A percentile compares a stretch with the other conserved stretches of the same genome.
phyloP scores from a whole-genome alignment of 2,797 vertebrate species.

The Capromys pilorides region DNA sequence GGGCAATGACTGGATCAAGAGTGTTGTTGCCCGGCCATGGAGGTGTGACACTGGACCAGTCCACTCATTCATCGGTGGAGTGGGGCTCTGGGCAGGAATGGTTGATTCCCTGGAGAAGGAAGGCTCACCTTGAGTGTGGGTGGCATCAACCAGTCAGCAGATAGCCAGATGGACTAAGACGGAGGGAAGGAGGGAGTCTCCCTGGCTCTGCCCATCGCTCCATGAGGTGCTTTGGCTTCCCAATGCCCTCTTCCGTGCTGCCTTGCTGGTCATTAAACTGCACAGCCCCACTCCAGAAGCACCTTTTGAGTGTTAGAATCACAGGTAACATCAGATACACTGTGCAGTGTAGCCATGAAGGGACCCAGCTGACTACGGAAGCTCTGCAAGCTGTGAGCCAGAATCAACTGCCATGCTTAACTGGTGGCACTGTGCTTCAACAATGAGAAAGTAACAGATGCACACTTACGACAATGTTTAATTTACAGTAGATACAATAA shows the following conservation, averaged over 20 bases:
- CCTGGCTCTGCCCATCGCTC: not conserved
- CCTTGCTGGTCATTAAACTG: not conserved
- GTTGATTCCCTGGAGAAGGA: not conserved
- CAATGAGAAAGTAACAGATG: not conserved
- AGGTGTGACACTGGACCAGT: not conserved
- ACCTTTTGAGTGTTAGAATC: no score
- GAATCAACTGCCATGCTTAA: not conserved
- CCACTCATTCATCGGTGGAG: not conserved
- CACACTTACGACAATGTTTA: not conserved
- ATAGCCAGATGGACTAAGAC: not conserved
- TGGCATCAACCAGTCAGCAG: not conserved
- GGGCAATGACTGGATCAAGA: not conserved
- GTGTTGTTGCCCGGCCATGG: not conserved
- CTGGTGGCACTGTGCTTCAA: not conserved
- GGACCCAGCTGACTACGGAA: not conserved
- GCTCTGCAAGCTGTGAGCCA: not conserved
- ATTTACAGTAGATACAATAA: not conserved
- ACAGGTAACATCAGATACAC: no score
- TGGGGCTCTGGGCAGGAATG: not conserved
- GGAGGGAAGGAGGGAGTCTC: not conserved
- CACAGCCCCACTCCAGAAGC: no score
- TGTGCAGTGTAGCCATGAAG: no score
- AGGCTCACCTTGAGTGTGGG: not conserved
- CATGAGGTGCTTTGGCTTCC: no score
- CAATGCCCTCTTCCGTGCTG: not conserved